Evolutionary conservation across 2,113 vertebrate genomes (phyloP).

Genomic region (Isurus oxyrinchus): DNA sequence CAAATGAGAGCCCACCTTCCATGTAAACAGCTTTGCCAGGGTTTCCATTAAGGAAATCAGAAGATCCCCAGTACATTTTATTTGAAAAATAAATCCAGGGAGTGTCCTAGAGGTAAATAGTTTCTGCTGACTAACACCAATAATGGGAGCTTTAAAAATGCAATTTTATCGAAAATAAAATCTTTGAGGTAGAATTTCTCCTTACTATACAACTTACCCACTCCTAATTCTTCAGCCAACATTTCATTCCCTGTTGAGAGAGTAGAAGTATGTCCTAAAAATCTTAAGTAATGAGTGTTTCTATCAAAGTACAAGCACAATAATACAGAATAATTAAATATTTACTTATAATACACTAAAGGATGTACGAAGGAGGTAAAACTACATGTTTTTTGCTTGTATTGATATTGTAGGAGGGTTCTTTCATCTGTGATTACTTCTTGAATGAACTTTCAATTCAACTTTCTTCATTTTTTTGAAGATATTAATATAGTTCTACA

Average conservation of each 20-base stretch:
- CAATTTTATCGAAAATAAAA: not conserved
- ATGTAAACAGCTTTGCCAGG: not conserved
- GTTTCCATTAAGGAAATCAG: not conserved
- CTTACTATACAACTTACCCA: not conserved
- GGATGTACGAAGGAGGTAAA: not conserved
- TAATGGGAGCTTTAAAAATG: not conserved
- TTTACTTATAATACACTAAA: not conserved
- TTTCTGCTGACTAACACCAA: not conserved
- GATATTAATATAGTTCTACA: not conserved
- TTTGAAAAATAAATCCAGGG: not conserved
- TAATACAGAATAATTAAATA: not conserved
- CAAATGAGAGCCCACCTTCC: no score
- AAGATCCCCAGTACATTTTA: not conserved
- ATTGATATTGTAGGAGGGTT: not conserved
- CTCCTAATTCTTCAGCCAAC: not conserved
- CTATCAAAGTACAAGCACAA: not conserved
- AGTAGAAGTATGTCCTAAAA: not conserved
- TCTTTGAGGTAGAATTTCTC: not conserved
- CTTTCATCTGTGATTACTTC: not conserved
- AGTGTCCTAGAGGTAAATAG: not conserved
- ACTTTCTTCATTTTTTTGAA: not conserved
- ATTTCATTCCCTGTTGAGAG: constrained; percentile 3
- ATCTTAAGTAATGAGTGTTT: not conserved
- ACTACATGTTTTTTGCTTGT: not conserved
- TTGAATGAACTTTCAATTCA: not conserved